Base-by-base conservation (phyloP, 2,113 vertebrate genomes). In the Cavia porcellus region DNA sequence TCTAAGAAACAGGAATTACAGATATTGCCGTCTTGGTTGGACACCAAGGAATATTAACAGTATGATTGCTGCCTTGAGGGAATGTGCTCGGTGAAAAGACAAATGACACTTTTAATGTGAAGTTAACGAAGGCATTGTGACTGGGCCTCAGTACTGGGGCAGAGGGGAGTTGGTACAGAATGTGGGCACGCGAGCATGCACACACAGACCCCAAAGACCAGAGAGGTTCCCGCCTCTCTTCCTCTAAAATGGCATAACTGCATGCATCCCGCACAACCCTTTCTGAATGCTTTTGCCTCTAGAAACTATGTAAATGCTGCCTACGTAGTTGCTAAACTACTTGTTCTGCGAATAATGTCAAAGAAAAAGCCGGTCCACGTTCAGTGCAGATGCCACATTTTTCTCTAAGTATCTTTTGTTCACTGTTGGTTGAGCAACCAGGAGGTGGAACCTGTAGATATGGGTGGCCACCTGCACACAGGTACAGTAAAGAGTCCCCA, bases 11-110 rank as follows among this genome's bases (percentile, higher is more conserved):
- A 42, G 75, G 61, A 89, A 97, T 97, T 83, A 89, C 8, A 90
- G 72, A 88, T 62, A 82, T 94, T 96, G 92, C 57, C 57, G 87
- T 96, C 81, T 89, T 95, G 81, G 84, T 93, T 92, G 88, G 95
- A 93, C 8, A 61, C 57, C 30, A 87, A 80, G 72, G 92, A 93
- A 68, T 84, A 20, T 30, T 24, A 89, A 61, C 62, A 89, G 72
- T 59, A 84, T 55, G 90, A 85, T 93, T 52, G 89, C 61, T 28
- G 52, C 62, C 80, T 92, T 92, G n/a, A 96, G 32, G 52, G 92
- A 95, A 95, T n/a, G 83, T 7, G 59, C 80, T 77, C 42, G 47
- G 2, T 90, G 52, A 95, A 95, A 96, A 93, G 90, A 92, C 45
- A 82, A 95, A 42, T 12, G 45, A 82, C n/a, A 70, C 1, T 59